Conservation (phyloP, 1,140 invertebrate species). For the Meloidogyne chitwoodi region DNA sequence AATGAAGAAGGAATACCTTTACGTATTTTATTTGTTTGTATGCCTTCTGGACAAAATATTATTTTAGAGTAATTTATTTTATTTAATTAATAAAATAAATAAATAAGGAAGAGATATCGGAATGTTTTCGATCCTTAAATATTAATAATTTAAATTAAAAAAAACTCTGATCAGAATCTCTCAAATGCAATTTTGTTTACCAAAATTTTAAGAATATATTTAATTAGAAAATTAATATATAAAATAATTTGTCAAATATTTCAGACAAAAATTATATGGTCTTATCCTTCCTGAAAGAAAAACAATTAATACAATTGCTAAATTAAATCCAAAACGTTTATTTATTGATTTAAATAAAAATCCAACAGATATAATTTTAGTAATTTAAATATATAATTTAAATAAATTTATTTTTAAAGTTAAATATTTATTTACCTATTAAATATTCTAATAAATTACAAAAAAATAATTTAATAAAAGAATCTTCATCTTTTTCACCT, state of each 20-base stretch:
- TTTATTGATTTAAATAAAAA: conserved; percentile 4
- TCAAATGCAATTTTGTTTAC: no score
- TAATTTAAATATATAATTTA: not conserved
- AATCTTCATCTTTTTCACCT: conserved; percentile 3
- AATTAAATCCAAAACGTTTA: conserved; percentile 2
- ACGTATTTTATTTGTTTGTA: conserved; percentile 9
- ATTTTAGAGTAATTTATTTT: not conserved
- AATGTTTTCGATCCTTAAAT: not conserved
- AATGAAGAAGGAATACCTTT: not conserved
- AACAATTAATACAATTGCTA: not conserved
- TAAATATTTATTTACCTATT: not conserved
- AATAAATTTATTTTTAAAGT: not conserved
- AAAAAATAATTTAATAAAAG: conserved; percentile 1
- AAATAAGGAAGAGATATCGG: no score
- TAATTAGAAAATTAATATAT: no score
- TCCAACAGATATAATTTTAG: not conserved
- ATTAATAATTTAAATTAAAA: no score
- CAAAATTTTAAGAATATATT: no score
- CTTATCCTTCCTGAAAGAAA: not conserved
- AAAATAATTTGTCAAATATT: no score
- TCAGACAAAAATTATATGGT: not conserved
- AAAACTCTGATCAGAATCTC: no score
- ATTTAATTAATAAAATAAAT: not conserved
- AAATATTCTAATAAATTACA: not conserved
- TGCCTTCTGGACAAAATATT: conserved; percentile 1